Base-by-base conservation (phyloP, 2,113 vertebrate genomes). In the Naja naja region DNA sequence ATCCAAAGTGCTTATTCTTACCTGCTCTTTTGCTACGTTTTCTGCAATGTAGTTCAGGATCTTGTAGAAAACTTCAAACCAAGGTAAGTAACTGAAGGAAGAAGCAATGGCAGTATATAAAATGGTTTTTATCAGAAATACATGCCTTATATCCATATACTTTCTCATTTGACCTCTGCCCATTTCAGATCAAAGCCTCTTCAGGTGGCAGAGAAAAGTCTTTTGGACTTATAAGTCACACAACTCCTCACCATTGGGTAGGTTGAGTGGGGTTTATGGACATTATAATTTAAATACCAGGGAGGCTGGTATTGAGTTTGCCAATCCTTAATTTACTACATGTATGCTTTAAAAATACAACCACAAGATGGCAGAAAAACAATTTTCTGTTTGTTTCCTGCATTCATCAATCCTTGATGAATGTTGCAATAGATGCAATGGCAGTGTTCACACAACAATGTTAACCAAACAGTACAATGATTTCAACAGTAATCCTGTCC, bases 1-100 rank as follows among this genome's bases (percentile, higher is more conserved):
- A 91, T 14, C 5, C 55, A 89, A 47, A 14, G n/a, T 88, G 23
- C 56, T 49, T 45, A 43, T 1, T n/a, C 97, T 97, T 95, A 99
- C 99, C 97, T 99, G 98, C 88, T 98, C 96, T 95, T 98, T 98
- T 1, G 97, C 96, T 85, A 98, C 92, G 92, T 97, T 98, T 93
- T 99, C 98, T 0, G 98, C 98, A 69, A 99, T 95, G 60, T 97
- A 98, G 95, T 99, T 99, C 90, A 99, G 97, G 45, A 99, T 97
- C 96, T 99, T 99, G 97, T 99, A 99, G 96, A 99, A 99, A 69
- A 98, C 97, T 93, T 99, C 99, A 94, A 99, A 99, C 99, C 98
- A 99, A 2, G 99, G 99, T 90, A 98, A 97, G 92, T 98, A 98
- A 92, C 99, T 99, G 95, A 43, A 91, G 94, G 53, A 91, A 92